Conservation (phyloP, 2,888 invertebrate species). For the Helobdella robusta region DNA sequence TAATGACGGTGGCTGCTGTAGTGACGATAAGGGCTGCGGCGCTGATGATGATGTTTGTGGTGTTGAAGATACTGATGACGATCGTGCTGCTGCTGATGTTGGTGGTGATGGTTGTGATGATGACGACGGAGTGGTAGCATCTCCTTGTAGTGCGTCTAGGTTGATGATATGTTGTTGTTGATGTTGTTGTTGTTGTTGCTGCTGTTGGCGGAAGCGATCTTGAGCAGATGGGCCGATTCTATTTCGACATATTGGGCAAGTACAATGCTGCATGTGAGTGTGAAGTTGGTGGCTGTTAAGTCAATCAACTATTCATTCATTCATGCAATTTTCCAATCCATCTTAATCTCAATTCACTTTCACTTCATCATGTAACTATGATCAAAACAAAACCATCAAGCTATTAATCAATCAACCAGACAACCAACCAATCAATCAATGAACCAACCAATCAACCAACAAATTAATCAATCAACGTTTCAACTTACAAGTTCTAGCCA, state of each 20-base stretch:
- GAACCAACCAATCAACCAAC: no score
- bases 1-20: background rate
- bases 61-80: constrained; percentile 26
- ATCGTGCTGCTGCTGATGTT: constrained; percentile 26
- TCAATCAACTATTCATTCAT: no score
- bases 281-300: background rate
- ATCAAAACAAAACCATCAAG: no score
- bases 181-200: constrained; percentile 18
- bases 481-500: constrained; percentile 75
- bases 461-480: no score
- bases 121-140: constrained; percentile 8
- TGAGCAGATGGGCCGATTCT: constrained; percentile 75
- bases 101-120: constrained; percentile 21
- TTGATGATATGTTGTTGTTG: constrained; percentile 7
- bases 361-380: no score
- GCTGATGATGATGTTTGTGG: constrained; percentile 24
- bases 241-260: constrained; percentile 55
- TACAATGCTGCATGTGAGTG: background rate
- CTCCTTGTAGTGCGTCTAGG: background rate
- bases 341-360: background rate
- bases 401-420: no score
- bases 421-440: no score
- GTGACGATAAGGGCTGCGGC: background rate
- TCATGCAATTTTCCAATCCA: background rate
- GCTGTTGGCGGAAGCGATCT: constrained; percentile 47